Base-by-base conservation (phyloP, 2,888 invertebrate species). In the Emmelina monodactyla region DNA sequence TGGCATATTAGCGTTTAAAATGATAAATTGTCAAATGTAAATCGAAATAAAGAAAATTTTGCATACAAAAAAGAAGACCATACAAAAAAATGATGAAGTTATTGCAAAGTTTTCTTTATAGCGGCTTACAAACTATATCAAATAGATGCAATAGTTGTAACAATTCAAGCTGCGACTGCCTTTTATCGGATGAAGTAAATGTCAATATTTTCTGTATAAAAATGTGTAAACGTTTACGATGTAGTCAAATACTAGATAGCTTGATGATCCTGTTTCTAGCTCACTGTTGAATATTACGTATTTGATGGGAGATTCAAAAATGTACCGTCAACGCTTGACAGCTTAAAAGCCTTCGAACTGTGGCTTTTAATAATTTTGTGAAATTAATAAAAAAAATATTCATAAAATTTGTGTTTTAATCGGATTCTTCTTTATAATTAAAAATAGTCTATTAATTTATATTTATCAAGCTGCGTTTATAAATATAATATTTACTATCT, bases 361-460 rank as follows among this genome's bases (percentile, higher is more conserved):
- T 79, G 78, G 78, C 78, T 78, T 78, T 78, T 73, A 69, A 72
- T 71, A 69, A 64, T 78, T 78, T 79, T 78, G 78, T 78, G 78
- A 76, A 76, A 75, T 75, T 78, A 79, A 78, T 76, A 76, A 76
- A 76, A n/a, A 75, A 76, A 76, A 71, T 57, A 61, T 62, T 65
- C 60, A 63, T 65, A 69, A 60, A 63, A 49, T 29, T 12, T 14
- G 13, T 25, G 11, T 25, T 25, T 25, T 3, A 25, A 25, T 4
- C 9, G 9, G 6, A 6, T 19, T 49, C 46, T 39, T 37, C 34
- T 37, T 38, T n/a, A n/a, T n/a, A n/a, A n/a, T n/a, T n/a, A n/a
- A n/a, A n/a, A n/a, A n/a, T n/a, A n/a, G n/a, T n/a, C n/a, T n/a
- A n/a, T n/a, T n/a, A n/a, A n/a, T n/a, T n/a, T n/a, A n/a, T n/a